phyloP scores from a whole-genome alignment of 2,113 vertebrate species.

The Pampusana beccarii region DNA sequence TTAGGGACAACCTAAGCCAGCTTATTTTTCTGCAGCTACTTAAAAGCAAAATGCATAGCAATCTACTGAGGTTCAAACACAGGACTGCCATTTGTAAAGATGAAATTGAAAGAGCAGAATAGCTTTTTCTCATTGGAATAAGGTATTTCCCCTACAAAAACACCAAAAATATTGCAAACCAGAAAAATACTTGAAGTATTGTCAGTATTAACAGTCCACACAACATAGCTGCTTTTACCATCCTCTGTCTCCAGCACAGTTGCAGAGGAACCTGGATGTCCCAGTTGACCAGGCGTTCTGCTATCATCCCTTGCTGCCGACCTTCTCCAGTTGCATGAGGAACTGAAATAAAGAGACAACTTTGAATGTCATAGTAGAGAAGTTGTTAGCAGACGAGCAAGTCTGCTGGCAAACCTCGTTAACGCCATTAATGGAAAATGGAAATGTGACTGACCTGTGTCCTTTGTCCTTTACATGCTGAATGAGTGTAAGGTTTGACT shows the following conservation, averaged over 20 bases:
- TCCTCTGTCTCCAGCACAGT: neutral
- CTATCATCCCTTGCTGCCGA: neutral
- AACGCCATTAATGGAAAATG: neutral
- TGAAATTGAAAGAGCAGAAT: neutral
- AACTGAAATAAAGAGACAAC: neutral
- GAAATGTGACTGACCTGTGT: neutral
- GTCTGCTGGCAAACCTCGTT: neutral
- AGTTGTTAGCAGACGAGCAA: neutral
- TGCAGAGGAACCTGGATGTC: neutral
- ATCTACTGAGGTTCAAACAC: neutral
- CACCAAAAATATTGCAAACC: neutral
- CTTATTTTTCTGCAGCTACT: neutral
- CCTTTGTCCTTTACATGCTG: neutral
- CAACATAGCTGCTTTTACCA: fast-evolving
- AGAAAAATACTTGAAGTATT: neutral
- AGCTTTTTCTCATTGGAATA: neutral
- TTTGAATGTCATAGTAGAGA: neutral
- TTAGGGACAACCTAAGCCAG: neutral
- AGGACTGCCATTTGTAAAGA: neutral
- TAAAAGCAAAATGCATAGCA: neutral
- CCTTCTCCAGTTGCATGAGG: neutral
- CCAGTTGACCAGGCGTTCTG: neutral
- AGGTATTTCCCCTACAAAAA: neutral
- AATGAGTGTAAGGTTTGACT: neutral
- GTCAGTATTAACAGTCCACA: neutral